Conservation (phyloP, 2,888 invertebrate species). For the Panopea generosa region DNA sequence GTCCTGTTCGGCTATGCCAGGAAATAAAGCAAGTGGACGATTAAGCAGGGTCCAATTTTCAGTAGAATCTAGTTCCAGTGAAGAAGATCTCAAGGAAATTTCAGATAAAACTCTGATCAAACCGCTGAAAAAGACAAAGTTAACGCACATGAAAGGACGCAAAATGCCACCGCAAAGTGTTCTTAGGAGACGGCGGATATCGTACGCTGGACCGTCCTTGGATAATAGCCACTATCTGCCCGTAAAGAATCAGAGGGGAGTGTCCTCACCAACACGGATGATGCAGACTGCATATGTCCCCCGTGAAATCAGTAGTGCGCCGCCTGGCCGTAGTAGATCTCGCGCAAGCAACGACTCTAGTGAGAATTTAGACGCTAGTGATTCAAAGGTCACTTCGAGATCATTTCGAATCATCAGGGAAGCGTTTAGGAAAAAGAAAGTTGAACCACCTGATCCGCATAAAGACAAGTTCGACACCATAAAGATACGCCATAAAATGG, state of each 20-base stretch:
- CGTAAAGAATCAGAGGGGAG: not conserved
- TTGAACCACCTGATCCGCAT: conserved; percentile 33
- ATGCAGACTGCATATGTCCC: conserved; percentile 6
- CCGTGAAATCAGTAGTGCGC: conserved; percentile 29
- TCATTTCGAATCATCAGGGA: conserved; percentile 51
- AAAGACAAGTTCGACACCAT: conserved; percentile 38
- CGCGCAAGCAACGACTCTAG: conserved; percentile 15
- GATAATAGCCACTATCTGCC: not conserved
- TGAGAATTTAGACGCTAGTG: conserved; percentile 2
- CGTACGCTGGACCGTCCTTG: not conserved
- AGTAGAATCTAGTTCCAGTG: too few relatives aligned
- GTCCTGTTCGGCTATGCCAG: conserved; percentile 28
- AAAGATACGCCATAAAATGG: conserved; percentile 23
- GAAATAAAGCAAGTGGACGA: not conserved
- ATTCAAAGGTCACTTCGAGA: conserved; percentile 6
- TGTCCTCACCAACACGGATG: not conserved
- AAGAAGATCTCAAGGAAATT: not conserved
- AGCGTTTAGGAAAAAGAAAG: conserved; percentile 46
- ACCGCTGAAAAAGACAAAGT: not conserved
- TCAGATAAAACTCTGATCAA: not conserved
- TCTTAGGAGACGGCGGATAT: not conserved
- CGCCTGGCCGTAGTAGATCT: conserved; percentile 1
- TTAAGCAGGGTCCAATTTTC: too few relatives aligned
- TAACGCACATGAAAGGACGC: not conserved
- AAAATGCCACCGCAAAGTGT: not conserved